Base-by-base conservation (phyloP, 1,140 invertebrate genomes). In the Meloidogyne hapla region DNA sequence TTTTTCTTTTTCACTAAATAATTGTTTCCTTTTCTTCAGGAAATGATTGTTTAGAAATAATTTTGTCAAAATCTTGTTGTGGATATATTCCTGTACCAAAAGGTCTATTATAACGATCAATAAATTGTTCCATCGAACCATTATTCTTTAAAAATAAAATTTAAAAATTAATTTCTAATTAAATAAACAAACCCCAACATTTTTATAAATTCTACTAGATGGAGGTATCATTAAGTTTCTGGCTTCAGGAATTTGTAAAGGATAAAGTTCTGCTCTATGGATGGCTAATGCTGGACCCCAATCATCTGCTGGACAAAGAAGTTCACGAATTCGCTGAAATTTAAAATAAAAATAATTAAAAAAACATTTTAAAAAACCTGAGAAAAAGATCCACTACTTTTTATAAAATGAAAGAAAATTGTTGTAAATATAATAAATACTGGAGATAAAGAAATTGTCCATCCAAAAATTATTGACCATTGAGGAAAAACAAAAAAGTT, bases 211-310 rank as follows among this genome's bases (percentile, higher is more conserved):
- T 64, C 56, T 12, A 38, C 48, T 73, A 33, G 48, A 26, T 23
- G 71, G 77, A 62, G 74, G 45, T 12, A 77, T 33, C 42, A 86
- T 79, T n/a, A 85, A 66, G 25, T 84, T 48, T 42, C 83, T 62
- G 18, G 84, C 84, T 74, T 86, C 84, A 4, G 84, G 84, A 68
- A 86, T 86, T 74, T 86, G 84, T 33, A 86, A 78, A 12, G 84
- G 84, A 69, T 86, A 86, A 28, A 83, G 69, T 76, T 86, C 85
- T 13, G 84, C 80, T 18, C 84, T 77, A 73, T 86, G 85, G 38
- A 86, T 76, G 13, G 84, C 84, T 73, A 86, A 71, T 13, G 84
- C 84, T 25, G 84, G 84, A 23, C 84, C 84, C 84, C 84, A 86
- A 56, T 87, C 85, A 69, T 87, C 85, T 23, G 86, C 84, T 23